Conservation (phyloP, 2,888 invertebrate genomes). For the Cyclophora punctaria region DNA sequence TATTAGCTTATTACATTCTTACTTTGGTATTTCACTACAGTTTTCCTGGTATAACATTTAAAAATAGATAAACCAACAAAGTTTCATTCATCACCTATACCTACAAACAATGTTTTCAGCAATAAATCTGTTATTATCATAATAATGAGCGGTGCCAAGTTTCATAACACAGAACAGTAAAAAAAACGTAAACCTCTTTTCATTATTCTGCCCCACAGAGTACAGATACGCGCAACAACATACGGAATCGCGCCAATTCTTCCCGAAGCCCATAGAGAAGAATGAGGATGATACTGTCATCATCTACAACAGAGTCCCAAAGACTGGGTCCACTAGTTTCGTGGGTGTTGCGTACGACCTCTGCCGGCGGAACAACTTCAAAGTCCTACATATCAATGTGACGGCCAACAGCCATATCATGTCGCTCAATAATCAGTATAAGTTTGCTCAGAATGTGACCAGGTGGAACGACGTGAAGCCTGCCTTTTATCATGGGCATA, state of each 20-base stretch:
- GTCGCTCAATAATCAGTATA: slow-evolving; percentile 91
- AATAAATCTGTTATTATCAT: too few relatives aligned
- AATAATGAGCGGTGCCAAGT: too few relatives aligned
- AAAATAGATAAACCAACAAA: too few relatives aligned
- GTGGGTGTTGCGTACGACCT: slow-evolving; percentile 93
- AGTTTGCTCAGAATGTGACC: slow-evolving; percentile 93
- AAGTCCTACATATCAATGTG: slow-evolving; percentile 92
- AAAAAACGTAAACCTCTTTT: background rate
- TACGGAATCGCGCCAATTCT: slow-evolving; percentile 56
- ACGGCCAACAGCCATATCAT: slow-evolving; percentile 97
- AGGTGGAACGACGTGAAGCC: slow-evolving; percentile 93
- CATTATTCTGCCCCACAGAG: slow-evolving; percentile 41
- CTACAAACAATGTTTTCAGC: too few relatives aligned
- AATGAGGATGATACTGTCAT: slow-evolving; percentile 83
- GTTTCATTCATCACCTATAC: too few relatives aligned
- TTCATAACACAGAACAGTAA: too few relatives aligned
- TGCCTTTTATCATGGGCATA: slow-evolving; percentile 97
- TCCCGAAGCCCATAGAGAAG: slow-evolving; percentile 42
- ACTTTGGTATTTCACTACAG: too few relatives aligned
- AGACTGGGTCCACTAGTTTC: slow-evolving; percentile 97
- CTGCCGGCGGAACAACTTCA: slow-evolving; percentile 81
- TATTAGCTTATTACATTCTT: too few relatives aligned
- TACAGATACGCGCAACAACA: slow-evolving; percentile 48
- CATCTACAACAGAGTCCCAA: slow-evolving; percentile 97
- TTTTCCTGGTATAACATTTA: too few relatives aligned